Base-by-base conservation (phyloP, 1,140 invertebrate species). In the Pseudobourletiella spinata region DNA sequence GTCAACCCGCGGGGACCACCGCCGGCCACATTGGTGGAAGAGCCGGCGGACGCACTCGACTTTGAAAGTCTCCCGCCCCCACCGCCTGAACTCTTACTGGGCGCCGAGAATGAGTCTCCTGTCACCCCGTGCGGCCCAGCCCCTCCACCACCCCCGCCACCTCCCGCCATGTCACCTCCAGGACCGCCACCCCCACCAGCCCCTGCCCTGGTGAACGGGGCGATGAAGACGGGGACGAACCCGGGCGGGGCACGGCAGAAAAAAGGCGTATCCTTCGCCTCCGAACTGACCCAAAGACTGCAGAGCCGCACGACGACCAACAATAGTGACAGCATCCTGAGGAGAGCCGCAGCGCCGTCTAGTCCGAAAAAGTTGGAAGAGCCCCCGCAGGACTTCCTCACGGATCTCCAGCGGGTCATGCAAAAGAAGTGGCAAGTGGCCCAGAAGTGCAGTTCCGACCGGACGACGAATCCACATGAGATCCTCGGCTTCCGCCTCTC, bases 381-480 rank as follows among this genome's bases (percentile, higher is more conserved):
- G 25, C 88, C 89, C 1, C 88, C 89, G 0, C 82, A 82, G 3
- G 86, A 88, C 46, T 94, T 95, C 70, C 76, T 94, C 8, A 86
- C 86, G 72, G 90, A 94, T 75, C 77, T 94, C 6, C 89, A 94
- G 68, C 78, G 89, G 48, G 90, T 94, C 0, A 93, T 94, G 87
- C 82, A 88, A 51, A 92, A 93, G 68, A 95, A 95, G 71, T 93
- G 91, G 90, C 88, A 92, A 72, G 88, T 91, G 1, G 88, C 89
- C 0, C 89, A 95, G 67, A 93, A 93, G 71, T 92, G 91, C 72
- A 89, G 90, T 75, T 73, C 85, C 1, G 89, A 93, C 72, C 82
- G 84, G 18, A 83, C 86, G 14, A 89, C 88, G 0, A 91, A 88
- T 20, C 89, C 91, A 0, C 89, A 92, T 72, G 32, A 93, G 72